Percentiles rank a stretch among this genome's conserved stretches.
phyloP scores from a whole-genome alignment of 2,797 vertebrate genomes.

The Margarornis squamiger region DNA sequence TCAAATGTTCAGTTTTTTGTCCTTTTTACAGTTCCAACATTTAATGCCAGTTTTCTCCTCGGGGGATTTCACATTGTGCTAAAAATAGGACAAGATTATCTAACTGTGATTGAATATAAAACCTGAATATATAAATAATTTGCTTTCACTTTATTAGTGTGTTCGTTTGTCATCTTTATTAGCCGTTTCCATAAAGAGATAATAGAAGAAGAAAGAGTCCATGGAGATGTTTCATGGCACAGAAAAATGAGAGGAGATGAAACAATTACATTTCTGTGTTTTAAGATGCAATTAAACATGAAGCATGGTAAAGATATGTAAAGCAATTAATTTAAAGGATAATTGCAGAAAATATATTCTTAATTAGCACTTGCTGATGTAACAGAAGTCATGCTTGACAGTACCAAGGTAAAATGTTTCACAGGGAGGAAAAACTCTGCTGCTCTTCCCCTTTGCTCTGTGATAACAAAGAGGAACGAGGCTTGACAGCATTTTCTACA shows the following conservation, averaged over 20 bases:
- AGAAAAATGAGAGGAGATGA: background rate
- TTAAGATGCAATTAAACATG: slow-evolving; percentile 11
- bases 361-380: background rate
- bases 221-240: background rate
- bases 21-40: background rate
- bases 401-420: background rate
- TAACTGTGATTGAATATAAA: slow-evolving; percentile 7
- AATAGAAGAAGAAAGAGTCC: background rate
- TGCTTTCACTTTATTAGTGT: background rate
- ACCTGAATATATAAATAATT: slow-evolving; percentile 37
- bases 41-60: slow-evolving; percentile 6
- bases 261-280: background rate
- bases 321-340: slow-evolving; percentile 18
- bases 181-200: background rate
- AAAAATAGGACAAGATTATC: slow-evolving; percentile 23
- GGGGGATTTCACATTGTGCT: background rate
- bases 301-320: background rate
- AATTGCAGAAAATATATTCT: slow-evolving; percentile 6
- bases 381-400: background rate
- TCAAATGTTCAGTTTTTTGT: slow-evolving; percentile 1
- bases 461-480: background rate
- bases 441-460: background rate
- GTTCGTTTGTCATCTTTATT: background rate
- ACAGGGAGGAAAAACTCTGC: background rate
- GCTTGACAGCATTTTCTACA: background rate